Percentiles rank a stretch among this genome's conserved stretches.
Evolutionary conservation across 2,888 invertebrate genomes (phyloP).

Genomic region (Vanessa cardui): DNA sequence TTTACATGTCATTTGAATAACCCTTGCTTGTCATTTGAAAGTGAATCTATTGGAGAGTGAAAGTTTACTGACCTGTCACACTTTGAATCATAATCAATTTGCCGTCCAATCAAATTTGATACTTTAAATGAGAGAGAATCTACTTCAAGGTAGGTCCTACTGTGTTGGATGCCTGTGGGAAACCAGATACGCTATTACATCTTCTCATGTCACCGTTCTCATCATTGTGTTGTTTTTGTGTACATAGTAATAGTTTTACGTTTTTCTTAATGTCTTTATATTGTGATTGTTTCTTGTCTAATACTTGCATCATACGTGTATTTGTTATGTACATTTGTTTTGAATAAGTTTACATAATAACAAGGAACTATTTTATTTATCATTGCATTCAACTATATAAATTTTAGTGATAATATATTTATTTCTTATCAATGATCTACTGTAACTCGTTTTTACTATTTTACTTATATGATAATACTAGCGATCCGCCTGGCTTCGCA

Average conservation of each 20-base stretch:
- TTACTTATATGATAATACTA: no score
- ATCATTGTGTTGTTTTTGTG: slow-evolving; percentile 33
- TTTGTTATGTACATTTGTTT: no score
- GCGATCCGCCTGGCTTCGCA: no score
- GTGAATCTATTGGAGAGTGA: slow-evolving; percentile 48
- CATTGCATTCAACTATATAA: no score
- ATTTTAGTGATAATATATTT: no score
- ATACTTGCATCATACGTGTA: background rate
- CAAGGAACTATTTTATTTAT: no score
- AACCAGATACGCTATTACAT: slow-evolving; percentile 27
- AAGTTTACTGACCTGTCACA: slow-evolving; percentile 49
- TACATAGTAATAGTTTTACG: slow-evolving; percentile 19
- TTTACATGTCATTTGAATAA: background rate
- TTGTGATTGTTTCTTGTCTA: background rate
- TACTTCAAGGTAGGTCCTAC: slow-evolving; percentile 21
- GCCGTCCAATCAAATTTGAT: slow-evolving; percentile 32
- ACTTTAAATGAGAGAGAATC: slow-evolving; percentile 18
- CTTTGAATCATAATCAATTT: slow-evolving; percentile 43
- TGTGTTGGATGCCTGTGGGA: slow-evolving; percentile 35
- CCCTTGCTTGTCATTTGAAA: slow-evolving; percentile 21
- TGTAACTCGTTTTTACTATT: no score
- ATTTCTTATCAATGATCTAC: no score
- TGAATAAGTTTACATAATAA: no score
- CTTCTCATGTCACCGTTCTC: slow-evolving; percentile 37
- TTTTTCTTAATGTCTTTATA: background rate